phyloP scores from a whole-genome alignment of 2,113 vertebrate species.

The Cranoglanis bouderius region DNA sequence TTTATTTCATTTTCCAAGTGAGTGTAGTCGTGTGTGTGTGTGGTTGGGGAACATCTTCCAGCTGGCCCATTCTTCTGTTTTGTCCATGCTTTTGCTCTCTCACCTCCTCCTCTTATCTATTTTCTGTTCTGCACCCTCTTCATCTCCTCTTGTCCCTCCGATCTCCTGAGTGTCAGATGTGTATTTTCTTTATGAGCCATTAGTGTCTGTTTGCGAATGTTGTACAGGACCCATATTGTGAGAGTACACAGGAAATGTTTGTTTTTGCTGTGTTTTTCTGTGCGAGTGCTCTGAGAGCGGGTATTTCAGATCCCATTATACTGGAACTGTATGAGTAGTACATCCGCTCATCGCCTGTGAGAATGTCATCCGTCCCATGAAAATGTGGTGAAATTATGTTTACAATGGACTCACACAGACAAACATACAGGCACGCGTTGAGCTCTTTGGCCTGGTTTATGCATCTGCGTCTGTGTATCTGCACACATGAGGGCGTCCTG shows the following conservation, averaged over 20 bases:
- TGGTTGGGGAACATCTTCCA: slow-evolving; percentile 35
- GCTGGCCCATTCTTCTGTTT: slow-evolving; percentile 27
- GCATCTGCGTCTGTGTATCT: background rate
- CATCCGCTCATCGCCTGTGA: background rate
- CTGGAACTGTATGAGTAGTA: background rate
- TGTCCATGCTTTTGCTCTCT: slow-evolving; percentile 25
- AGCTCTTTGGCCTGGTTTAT: background rate
- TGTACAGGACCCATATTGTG: slow-evolving; percentile 37
- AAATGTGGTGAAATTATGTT: background rate
- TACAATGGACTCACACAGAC: background rate
- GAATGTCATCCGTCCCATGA: background rate
- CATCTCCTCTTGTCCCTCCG: background rate
- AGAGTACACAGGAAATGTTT: slow-evolving; percentile 45
- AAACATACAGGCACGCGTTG: background rate
- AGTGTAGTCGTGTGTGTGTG: background rate
- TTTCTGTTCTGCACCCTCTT: background rate
- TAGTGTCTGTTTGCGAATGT: slow-evolving; percentile 56
- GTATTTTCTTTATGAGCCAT: slow-evolving; percentile 60
- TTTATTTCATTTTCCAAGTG: slow-evolving; percentile 37
- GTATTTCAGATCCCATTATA: background rate
- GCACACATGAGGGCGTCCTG: background rate
- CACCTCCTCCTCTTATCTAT: background rate
- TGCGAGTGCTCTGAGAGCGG: background rate
- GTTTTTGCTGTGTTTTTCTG: background rate
- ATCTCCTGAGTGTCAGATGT: slow-evolving; percentile 53